Conservation (phyloP, 2,888 invertebrate species). For the Temnothorax ravouxi region DNA sequence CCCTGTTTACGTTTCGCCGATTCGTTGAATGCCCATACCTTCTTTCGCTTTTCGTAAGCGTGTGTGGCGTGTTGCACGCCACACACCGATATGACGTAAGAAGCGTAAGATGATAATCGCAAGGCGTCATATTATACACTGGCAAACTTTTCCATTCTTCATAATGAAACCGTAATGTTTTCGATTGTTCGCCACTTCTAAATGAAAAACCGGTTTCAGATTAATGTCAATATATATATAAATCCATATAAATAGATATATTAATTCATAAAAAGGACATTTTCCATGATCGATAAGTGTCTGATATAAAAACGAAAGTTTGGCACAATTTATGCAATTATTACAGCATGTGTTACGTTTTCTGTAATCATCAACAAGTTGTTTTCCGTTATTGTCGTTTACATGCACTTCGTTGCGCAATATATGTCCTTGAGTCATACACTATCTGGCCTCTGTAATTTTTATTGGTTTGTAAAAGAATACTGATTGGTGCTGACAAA, state of each 20-base stretch:
- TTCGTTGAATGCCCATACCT: conserved; percentile 44
- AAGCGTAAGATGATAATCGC: background rate
- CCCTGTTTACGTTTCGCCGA: conserved; percentile 51
- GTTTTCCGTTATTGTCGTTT: background rate
- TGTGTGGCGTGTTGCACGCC: conserved; percentile 7
- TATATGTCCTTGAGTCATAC: background rate
- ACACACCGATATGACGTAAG: conserved; percentile 12
- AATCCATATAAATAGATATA: background rate
- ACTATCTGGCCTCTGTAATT: background rate
- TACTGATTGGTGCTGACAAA: background rate
- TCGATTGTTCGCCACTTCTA: background rate
- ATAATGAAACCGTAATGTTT: background rate
- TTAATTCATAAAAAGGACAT: background rate
- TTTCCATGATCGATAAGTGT: background rate
- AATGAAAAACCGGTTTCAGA: background rate
- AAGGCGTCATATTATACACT: background rate
- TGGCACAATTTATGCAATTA: background rate
- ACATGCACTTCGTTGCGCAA: background rate
- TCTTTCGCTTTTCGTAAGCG: conserved; percentile 43
- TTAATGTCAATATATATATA: too few relatives aligned
- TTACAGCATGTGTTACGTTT: background rate
- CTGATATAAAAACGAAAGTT: background rate
- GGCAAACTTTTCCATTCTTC: background rate
- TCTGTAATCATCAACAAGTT: background rate
- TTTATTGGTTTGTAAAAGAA: background rate